A percentile compares a stretch with the other conserved stretches of the same genome.
These are phyloP conservation scores for Choloepus didactylus DNA, from an alignment of 2,797 vertebrate genomes.

Conservation along the genomic window DNA sequence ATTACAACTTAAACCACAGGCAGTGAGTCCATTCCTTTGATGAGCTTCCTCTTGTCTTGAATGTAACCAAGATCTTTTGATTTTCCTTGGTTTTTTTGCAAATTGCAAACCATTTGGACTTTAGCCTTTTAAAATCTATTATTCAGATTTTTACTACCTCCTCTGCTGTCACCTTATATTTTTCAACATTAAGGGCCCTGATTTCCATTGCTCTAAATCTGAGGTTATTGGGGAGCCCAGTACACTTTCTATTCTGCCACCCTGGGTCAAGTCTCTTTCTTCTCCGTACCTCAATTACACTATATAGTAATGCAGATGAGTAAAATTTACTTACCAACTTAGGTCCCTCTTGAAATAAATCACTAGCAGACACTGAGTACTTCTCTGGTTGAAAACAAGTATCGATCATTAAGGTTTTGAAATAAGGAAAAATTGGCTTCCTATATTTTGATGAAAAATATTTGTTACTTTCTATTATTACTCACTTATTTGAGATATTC, in stretches of 20 bases:
- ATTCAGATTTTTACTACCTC: background rate
- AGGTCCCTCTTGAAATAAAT: conserved; percentile 1
- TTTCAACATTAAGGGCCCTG: background rate
- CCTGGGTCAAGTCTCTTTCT: background rate
- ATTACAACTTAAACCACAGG: background rate
- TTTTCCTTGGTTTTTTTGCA: background rate
- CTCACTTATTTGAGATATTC: conserved; percentile 4
- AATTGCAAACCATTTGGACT: background rate
- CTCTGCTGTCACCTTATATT: background rate
- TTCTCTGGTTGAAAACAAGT: conserved; percentile 30
- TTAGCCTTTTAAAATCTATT: conserved; percentile 24
- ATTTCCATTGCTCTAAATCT: background rate
- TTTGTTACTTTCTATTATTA: background rate
- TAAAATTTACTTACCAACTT: background rate
- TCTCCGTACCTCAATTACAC: background rate
- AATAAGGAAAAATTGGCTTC: background rate
- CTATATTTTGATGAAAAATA: background rate
- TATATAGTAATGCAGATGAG: background rate
- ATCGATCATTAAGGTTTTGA: background rate
- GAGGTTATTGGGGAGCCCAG: background rate
- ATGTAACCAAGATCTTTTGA: background rate
- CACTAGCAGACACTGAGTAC: background rate
- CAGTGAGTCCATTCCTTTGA: background rate
- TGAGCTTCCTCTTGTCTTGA: conserved; percentile 12
- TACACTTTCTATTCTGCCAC: background rate